These are phyloP conservation scores for Zeuzera pyrina DNA, from an alignment of 2,888 invertebrate species.

Conservation along the genomic window DNA sequence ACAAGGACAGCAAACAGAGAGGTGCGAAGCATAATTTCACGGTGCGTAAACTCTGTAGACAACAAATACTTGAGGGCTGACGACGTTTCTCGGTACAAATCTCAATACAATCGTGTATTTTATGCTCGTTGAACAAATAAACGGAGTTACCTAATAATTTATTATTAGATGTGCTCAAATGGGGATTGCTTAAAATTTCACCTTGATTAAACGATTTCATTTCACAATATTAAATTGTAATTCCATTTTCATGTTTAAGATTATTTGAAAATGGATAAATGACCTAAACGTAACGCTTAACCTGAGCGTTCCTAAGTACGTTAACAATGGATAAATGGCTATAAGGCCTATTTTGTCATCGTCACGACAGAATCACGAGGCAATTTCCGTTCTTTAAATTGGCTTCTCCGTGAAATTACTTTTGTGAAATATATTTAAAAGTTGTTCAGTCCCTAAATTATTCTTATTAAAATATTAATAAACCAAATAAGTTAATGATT, in stretches of 20 bases:
- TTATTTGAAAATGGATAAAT: too few relatives aligned
- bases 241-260: too few relatives aligned
- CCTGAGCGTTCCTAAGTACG: too few relatives aligned
- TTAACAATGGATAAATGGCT: slow-evolving; percentile 29
- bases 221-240: too few relatives aligned
- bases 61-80: slow-evolving; percentile 9
- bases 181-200: too few relatives aligned
- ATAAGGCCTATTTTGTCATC: slow-evolving; percentile 33
- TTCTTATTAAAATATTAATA: too few relatives aligned
- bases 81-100: slow-evolving; percentile 15
- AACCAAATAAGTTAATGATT: too few relatives aligned
- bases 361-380: slow-evolving; percentile 36
- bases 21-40: slow-evolving; percentile 57
- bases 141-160: slow-evolving; percentile 5
- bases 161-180: too few relatives aligned
- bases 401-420: slow-evolving; percentile 38
- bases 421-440: slow-evolving; percentile 15
- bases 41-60: slow-evolving; percentile 28
- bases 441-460: too few relatives aligned
- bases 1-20: slow-evolving; percentile 41
- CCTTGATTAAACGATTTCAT: too few relatives aligned
- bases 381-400: slow-evolving; percentile 49
- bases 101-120: slow-evolving; percentile 12
- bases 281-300: too few relatives aligned
- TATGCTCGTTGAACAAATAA: slow-evolving; percentile 22